Evolutionary conservation across 2,888 invertebrate species (phyloP), one percentile per base, ranked within the genome.

Genomic region (Pegoplata infirma): DNA sequence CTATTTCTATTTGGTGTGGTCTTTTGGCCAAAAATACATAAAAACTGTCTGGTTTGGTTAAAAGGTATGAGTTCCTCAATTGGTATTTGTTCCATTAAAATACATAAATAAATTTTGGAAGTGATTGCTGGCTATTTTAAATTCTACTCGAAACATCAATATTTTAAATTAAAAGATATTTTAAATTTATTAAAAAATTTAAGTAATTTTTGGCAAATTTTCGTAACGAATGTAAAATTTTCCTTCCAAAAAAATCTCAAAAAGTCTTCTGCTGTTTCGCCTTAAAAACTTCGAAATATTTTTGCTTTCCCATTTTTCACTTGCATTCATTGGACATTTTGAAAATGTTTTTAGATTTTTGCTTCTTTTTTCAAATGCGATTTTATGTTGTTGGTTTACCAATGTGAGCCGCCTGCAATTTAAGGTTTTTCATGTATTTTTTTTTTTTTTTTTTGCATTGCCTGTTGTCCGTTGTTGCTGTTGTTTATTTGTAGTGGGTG

Each of bases 241-340:
- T n/a, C n/a, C n/a, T n/a, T n/a, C n/a, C n/a, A n/a, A n/a, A n/a
- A n/a, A n/a, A n/a, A n/a, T n/a, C n/a, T n/a, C n/a, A n/a, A n/a
- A n/a, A n/a, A n/a, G n/a, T n/a, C n/a, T n/a, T n/a, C n/a, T n/a
- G n/a, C n/a, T n/a, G n/a, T n/a, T n/a, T n/a, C n/a, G n/a, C n/a
- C n/a, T n/a, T n/a, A n/a, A 23, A 63, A 63, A 14, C 36, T 5
- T 25, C n/a, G 12, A 1, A 51, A 51, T 19, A 25, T 55, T 68
- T n/a, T 12, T 68, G 46, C 4, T n/a, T n/a, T 40, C 16, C 8
- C 14, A 44, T 61, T 66, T 71, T 74, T 63, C 75, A 77, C 61
- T 74, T 81, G 80, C 80, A 81, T 80, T 78, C 76, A 78, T 81
- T 81, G 81, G 81, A 58, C 58, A 73, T 72, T 74, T 67, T 51